These are phyloP conservation scores for Scortum barcoo DNA, from an alignment of 2,113 vertebrate genomes.

Conservation along the genomic window DNA sequence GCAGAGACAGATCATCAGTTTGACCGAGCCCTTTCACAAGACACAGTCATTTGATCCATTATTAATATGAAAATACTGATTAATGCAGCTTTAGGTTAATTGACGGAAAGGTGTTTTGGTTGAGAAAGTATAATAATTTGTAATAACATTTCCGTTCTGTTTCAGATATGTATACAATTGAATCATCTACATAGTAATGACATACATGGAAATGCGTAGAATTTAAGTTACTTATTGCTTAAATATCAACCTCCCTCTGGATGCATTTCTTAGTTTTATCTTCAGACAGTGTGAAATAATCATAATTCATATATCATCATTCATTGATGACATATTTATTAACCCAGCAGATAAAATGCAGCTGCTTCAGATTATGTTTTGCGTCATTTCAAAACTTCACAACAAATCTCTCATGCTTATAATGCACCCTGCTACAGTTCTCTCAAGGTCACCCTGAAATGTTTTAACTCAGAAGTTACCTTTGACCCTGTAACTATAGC, in stretches of 20 bases:
- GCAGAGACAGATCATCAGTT: too few species aligned
- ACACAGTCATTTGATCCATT: too few species aligned
- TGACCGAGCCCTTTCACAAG: too few species aligned
- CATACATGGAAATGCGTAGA: background rate
- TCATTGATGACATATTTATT: background rate
- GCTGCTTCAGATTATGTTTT: background rate
- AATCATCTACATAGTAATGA: too few species aligned
- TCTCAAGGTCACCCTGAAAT: conserved; percentile 5
- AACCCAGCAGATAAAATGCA: background rate
- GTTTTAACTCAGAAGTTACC: conserved; percentile 5
- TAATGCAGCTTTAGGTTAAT: too few species aligned
- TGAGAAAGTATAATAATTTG: background rate
- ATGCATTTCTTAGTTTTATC: too few species aligned
- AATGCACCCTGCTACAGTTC: background rate
- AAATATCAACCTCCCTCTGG: background rate
- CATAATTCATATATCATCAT: too few species aligned
- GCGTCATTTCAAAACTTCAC: background rate
- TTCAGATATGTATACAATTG: background rate
- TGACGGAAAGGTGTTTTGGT: background rate
- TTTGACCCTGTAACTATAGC: conserved; percentile 48
- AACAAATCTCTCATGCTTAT: background rate
- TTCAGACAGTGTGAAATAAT: too few species aligned
- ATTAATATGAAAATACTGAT: too few species aligned
- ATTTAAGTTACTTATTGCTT: background rate
- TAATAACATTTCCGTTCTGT: background rate